Base-by-base conservation (phyloP, 1,140 invertebrate species). In the Heliconius himera region DNA sequence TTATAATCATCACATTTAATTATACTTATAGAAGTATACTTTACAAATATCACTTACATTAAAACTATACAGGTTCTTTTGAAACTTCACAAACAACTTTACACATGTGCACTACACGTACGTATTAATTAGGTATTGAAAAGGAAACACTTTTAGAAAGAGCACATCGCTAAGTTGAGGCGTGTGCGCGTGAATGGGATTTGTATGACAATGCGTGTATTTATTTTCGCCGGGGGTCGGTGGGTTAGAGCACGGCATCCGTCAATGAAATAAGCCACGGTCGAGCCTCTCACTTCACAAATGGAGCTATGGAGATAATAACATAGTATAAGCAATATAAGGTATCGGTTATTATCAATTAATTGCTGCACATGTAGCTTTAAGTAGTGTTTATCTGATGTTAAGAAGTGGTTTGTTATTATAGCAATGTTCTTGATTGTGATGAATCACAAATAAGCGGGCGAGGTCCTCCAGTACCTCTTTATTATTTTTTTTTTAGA, bases 181-280 rank as follows among this genome's bases (percentile, higher is more conserved):
- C 88, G 90, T 90, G 88, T 83, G 85, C 81, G 80, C 90, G 74
- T 80, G 81, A 76, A 76, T 78, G 70, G 79, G 85, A 88, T 90
- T 90, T 90, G 89, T 90, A 91, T 91, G 88, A 93, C 91, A 93
- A 92, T 93, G 88, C 83, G 80, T 82, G 83, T 88, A 87, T 83
- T 82, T 88, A 87, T 91, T 89, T 89, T 86, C 81, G 82, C 83
- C 79, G 78, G 82, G 89, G 88, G 87, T 89, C 88, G 86, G 86
- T 88, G 84, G 86, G 83, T 83, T 83, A 82, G 76, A 82, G 79
- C 73, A 83, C 87, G 87, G 84, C 85, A 88, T 88, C 86, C 84
- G 88, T 91, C 89, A 87, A 87, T 88, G 87, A 91, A 89, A 86
- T 91, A 89, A 91, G 88, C 81, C 91, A 91, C 87, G 91, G 91